phyloP scores from a whole-genome alignment of 2,113 vertebrate species.

The Procapra przewalskii region DNA sequence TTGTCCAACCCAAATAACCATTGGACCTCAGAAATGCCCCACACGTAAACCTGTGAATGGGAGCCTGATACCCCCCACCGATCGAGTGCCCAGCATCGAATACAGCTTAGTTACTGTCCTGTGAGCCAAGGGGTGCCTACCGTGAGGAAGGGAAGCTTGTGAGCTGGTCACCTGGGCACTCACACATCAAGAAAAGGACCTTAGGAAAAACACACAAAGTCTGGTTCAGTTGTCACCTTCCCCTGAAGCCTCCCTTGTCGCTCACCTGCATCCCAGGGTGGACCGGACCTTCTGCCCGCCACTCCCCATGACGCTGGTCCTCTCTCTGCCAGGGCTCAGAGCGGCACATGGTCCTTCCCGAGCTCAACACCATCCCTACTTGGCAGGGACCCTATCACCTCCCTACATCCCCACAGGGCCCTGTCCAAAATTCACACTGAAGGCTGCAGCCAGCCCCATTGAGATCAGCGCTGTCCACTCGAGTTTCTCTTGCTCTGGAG shows the following conservation, averaged over 20 bases:
- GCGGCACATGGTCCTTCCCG: fast-evolving
- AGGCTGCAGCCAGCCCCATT: no score
- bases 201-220: background rate
- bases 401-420: background rate
- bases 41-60: fast-evolving
- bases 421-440: background rate
- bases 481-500: no score
- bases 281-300: fast-evolving
- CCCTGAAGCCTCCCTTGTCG: background rate
- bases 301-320: background rate
- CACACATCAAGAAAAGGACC: background rate
- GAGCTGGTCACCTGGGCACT: background rate
- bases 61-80: fast-evolving
- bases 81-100: fast-evolving
- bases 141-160: fast-evolving
- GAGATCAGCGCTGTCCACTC: background rate
- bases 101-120: background rate
- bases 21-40: background rate
- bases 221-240: background rate
- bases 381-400: background rate
- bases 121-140: background rate
- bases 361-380: background rate
- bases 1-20: background rate
- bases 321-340: no score
- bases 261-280: background rate